These are phyloP conservation scores for Peromyscus eremicus DNA, from an alignment of 2,797 vertebrate species.

Conservation along the genomic window DNA sequence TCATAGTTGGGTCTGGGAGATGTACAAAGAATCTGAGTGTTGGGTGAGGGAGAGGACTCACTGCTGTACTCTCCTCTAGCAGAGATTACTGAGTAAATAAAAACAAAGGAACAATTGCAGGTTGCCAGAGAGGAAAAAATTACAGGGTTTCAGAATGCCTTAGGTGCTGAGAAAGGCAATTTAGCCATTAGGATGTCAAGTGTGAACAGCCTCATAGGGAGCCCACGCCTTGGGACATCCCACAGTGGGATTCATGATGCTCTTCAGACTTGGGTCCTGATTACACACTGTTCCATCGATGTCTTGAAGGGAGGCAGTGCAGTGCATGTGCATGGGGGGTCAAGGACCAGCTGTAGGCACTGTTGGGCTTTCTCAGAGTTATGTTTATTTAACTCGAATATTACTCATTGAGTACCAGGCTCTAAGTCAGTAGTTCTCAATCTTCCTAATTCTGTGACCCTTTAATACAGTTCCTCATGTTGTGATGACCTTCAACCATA, in stretches of 20 bases:
- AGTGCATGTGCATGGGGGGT: background rate
- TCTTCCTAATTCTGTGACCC: background rate
- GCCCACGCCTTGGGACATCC: background rate
- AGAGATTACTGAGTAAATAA: slow-evolving; percentile 73
- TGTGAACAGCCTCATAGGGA: rapidly evolving
- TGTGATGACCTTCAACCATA: background rate
- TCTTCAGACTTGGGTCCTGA: background rate
- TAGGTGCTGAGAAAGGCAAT: slow-evolving; percentile 4
- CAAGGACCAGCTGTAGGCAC: background rate
- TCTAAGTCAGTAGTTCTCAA: background rate
- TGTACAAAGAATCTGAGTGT: rapidly evolving
- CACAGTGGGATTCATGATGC: background rate
- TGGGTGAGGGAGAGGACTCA: rapidly evolving
- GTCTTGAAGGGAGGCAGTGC: background rate
- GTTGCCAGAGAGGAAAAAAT: slow-evolving; percentile 63
- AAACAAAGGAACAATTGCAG: slow-evolving; percentile 71
- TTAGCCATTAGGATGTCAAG: slow-evolving; percentile 15
- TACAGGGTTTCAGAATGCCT: slow-evolving; percentile 58
- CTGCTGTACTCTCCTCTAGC: background rate
- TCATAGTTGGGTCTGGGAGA: background rate
- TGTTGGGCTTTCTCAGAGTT: background rate
- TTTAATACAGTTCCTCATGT: background rate
- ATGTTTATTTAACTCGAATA: background rate
- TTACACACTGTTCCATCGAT: slow-evolving; percentile 14
- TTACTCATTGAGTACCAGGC: background rate